Evolutionary conservation across 1,140 invertebrate genomes (phyloP).

Genomic region (Condylostylus longicornis): DNA sequence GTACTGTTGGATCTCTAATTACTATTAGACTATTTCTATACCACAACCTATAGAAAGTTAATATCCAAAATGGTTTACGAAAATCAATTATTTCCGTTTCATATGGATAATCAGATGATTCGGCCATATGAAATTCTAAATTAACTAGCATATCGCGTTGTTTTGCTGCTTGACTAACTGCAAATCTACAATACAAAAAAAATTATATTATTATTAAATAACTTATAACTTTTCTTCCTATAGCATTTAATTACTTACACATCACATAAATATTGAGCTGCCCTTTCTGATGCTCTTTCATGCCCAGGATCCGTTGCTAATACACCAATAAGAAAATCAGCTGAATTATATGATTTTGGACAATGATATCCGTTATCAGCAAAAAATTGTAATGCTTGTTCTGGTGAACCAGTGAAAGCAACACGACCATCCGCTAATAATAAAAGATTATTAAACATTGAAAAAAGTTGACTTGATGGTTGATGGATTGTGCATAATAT

Average conservation of each 20-base stretch:
- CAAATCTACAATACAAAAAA: too few species aligned
- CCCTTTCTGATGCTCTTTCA: conserved; percentile 45
- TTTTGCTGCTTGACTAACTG: conserved; percentile 56
- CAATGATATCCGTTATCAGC: conserved; percentile 62
- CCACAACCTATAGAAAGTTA: conserved; percentile 51
- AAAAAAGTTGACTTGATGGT: conserved; percentile 84
- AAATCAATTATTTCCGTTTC: conserved; percentile 28
- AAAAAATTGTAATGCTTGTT: conserved; percentile 66
- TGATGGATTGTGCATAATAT: conserved; percentile 94
- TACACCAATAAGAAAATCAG: conserved; percentile 80
- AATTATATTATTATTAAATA: too few species aligned
- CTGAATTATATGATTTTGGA: conserved; percentile 75
- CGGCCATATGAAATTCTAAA: conserved; percentile 43
- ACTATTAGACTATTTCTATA: conserved; percentile 52
- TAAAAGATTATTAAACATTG: conserved; percentile 73
- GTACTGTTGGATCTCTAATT: conserved; percentile 53
- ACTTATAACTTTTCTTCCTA: too few species aligned
- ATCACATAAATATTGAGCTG: conserved; percentile 58
- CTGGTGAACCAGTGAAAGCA: conserved; percentile 66
- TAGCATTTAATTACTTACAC: too few species aligned
- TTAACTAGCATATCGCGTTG: conserved; percentile 55
- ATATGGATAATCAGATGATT: conserved; percentile 30
- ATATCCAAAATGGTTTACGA: conserved; percentile 42
- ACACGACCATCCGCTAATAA: conserved; percentile 78
- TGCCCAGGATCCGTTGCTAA: conserved; percentile 64